Evolutionary conservation across 2,113 vertebrate species (phyloP).

Genomic region (Phalacrocorax pelagicus): DNA sequence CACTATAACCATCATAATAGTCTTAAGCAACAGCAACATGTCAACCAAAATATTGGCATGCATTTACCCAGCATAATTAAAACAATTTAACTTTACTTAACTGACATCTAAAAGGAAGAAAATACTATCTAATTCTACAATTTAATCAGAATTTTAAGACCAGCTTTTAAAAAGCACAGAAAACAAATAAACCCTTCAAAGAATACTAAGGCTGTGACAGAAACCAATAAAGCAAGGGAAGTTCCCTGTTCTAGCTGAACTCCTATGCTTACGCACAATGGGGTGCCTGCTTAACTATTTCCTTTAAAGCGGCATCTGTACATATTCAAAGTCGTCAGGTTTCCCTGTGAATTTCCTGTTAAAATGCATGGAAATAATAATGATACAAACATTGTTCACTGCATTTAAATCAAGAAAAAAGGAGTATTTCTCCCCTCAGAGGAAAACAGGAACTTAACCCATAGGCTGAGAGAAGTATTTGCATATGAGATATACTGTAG

Average conservation of each 20-base stretch:
- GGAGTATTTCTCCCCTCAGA: background rate
- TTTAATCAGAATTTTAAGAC: constrained; percentile 24
- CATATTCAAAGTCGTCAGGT: background rate
- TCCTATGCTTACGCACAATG: background rate
- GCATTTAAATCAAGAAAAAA: background rate
- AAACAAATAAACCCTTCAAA: constrained; percentile 19
- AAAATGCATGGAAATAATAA: background rate
- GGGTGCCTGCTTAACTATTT: constrained; percentile 44
- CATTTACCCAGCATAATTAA: background rate
- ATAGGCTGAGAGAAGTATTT: background rate
- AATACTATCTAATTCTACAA: background rate
- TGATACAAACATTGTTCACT: background rate
- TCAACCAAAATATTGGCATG: background rate
- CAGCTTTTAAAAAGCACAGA: constrained; percentile 29
- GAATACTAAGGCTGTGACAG: constrained; percentile 14
- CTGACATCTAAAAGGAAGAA: background rate
- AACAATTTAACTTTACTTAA: background rate
- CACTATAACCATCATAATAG: background rate
- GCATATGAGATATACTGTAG: background rate
- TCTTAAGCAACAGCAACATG: background rate
- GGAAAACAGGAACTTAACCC: background rate
- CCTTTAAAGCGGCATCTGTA: background rate
- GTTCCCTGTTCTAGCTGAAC: background rate
- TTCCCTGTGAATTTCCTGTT: background rate
- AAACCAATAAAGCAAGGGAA: constrained; percentile 40